These are phyloP conservation scores for Platycnemis pennipes DNA, from an alignment of 2,888 invertebrate genomes.

Conservation along the genomic window DNA sequence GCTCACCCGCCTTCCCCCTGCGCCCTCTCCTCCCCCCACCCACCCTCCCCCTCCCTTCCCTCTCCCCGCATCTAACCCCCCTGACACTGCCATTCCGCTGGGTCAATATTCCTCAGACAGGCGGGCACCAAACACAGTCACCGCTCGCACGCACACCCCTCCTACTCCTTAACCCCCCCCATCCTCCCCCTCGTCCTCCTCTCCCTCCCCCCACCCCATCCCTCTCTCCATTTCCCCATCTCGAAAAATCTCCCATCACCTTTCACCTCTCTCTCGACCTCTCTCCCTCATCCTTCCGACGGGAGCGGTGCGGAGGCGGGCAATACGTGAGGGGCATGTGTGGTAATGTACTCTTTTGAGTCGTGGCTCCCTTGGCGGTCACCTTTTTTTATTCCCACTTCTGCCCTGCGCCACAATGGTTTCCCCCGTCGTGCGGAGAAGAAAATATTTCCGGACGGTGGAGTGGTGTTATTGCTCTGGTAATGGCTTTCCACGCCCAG, in stretches of 20 bases:
- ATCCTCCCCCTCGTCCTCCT: constrained; percentile 70
- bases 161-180: constrained; percentile 39
- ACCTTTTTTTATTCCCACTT: too few species aligned
- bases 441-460: too few species aligned
- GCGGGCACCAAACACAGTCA: constrained; percentile 63
- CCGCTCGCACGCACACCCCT: constrained; percentile 29
- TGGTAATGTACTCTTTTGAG: background rate
- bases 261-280: constrained; percentile 10
- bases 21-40: constrained; percentile 72
- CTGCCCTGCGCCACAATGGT: too few species aligned
- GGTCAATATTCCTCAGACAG: constrained; percentile 67
- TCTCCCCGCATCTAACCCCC: constrained; percentile 67
- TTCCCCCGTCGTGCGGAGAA: too few species aligned
- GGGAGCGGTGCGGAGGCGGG: background rate
- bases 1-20: constrained; percentile 74
- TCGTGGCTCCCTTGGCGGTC: background rate
- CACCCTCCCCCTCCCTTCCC: constrained; percentile 70
- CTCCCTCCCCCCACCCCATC: constrained; percentile 70
- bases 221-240: too few species aligned
- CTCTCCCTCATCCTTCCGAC: background rate
- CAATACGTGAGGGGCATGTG: background rate
- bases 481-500: too few species aligned
- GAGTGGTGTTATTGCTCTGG: too few species aligned
- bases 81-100: constrained; percentile 70
- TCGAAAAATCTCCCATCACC: background rate